phyloP scores from a whole-genome alignment of 2,888 invertebrate species.

The Clostera curtula region DNA sequence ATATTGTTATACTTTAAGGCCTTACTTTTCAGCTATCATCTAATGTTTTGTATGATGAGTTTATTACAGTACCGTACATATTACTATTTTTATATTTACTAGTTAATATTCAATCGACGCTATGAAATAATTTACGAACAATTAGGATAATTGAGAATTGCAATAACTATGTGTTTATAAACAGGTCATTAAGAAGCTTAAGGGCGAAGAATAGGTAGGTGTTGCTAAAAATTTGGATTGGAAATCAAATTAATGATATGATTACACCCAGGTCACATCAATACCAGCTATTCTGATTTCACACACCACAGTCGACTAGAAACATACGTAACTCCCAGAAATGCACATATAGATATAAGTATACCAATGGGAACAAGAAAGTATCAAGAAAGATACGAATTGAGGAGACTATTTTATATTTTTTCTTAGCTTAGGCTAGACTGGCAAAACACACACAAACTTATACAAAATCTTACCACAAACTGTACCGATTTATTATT shows the following conservation, averaged over 20 bases:
- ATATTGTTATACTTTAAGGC: constrained; percentile 21
- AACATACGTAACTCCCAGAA: constrained; percentile 40
- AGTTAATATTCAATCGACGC: too few relatives aligned
- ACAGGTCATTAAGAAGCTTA: too few relatives aligned
- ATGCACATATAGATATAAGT: constrained; percentile 47
- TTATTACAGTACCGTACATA: constrained; percentile 4
- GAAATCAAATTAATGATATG: constrained; percentile 47
- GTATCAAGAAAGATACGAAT: constrained; percentile 27
- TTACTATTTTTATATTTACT: too few relatives aligned
- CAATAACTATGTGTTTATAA: too few relatives aligned
- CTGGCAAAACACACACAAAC: constrained; percentile 58
- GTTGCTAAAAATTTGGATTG: constrained; percentile 55
- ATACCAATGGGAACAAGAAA: constrained; percentile 31
- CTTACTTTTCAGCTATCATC: constrained; percentile 44
- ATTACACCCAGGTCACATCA: constrained; percentile 74
- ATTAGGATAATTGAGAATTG: too few relatives aligned
- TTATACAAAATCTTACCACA: constrained; percentile 18
- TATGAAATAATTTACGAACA: too few relatives aligned
- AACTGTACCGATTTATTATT: constrained; percentile 19
- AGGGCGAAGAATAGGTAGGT: constrained; percentile 15
- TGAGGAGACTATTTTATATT: constrained; percentile 45
- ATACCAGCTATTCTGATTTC: constrained; percentile 45
- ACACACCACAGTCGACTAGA: constrained; percentile 38
- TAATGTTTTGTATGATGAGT: constrained; percentile 24
- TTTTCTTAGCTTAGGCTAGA: constrained; percentile 69